Evolutionary conservation across 37 sponge, comb jelly and placozoan species (phyloP), one percentile per base, ranked within the genome.

Genomic region (Beroe ovata): DNA sequence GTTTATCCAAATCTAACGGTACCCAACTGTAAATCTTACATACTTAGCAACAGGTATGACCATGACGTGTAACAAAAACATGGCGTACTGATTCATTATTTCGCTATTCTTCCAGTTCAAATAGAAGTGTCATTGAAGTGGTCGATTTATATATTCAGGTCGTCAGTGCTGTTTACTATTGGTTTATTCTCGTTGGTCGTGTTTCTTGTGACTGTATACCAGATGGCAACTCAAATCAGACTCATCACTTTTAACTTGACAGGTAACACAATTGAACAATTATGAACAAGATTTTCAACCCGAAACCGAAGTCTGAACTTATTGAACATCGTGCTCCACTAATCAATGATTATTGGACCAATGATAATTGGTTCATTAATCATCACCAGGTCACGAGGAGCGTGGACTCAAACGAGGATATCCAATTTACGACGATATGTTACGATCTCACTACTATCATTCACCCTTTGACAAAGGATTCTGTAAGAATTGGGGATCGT

Each of bases 161-260:
- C 84, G 54, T 77, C 84, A 11, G 84, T 71, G 71, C 29, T 71
- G 38, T 77, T 77, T 40, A 22, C 84, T 25, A 42, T 77, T 19
- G 84, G 84, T n/a, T 21, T 77, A 6, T 77, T 77, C 84, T 77
- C 84, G 1, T 25, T 38, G 26, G 54, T 36, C 1, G 84, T 77
- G 28, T 23, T 77, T 11, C 84, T 77, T n/a, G 84, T 77, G 22
- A 42, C 84, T 3, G 25, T 77, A 23, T 39, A 26, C 42, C 84
- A 77, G 38, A 30, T 77, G 41, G 28, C 33, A 8, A 39, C n/a
- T 4, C 84, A 77, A 35, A 77, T 77, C 47, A 77, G 33, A 40
- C 84, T 77, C n/a, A 77, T 77, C 11, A 77, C 84, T 25, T 77
- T 77, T 26, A 77, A 77, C 38, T 54, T 77, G 6, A 77, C 84